phyloP scores from a whole-genome alignment of 2,113 vertebrate species.

The Sander lucioperca region DNA sequence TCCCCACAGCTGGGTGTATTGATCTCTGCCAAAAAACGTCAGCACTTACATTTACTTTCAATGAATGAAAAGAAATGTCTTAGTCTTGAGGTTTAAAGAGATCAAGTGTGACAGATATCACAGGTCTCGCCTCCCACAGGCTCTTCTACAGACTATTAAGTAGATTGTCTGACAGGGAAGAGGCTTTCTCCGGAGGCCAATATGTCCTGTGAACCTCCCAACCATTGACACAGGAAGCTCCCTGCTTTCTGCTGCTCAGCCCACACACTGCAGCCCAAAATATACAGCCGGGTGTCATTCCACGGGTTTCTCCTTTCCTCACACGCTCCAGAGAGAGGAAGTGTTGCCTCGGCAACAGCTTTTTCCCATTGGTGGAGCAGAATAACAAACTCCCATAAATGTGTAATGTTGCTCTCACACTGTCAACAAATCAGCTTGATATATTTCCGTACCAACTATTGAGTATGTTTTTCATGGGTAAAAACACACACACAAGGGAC shows the following conservation, averaged over 20 bases:
- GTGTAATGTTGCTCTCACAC: conserved; percentile 47
- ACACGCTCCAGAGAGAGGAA: conserved; percentile 56
- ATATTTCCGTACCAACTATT: conserved; percentile 53
- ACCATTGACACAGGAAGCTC: conserved; percentile 71
- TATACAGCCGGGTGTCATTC: conserved; percentile 72
- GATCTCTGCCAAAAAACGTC: conserved; percentile 23
- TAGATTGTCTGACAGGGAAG: conserved; percentile 32
- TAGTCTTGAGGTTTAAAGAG: not conserved
- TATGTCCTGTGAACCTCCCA: conserved; percentile 66
- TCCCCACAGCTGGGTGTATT: conserved; percentile 28
- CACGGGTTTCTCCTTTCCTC: conserved; percentile 53
- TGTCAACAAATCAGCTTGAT: conserved; percentile 67
- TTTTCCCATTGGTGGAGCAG: conserved; percentile 52
- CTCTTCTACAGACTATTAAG: conserved; percentile 24
- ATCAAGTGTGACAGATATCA: not conserved
- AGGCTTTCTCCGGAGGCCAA: conserved; percentile 36
- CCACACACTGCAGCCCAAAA: conserved; percentile 68
- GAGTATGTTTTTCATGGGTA: conserved; percentile 38
- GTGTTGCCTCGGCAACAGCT: conserved; percentile 73
- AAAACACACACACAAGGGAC: conserved; percentile 41
- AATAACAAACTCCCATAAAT: conserved; percentile 55
- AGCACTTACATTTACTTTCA: not conserved
- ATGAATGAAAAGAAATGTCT: conserved; percentile 7
- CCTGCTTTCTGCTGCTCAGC: conserved; percentile 54
- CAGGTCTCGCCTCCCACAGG: conserved; percentile 10